Conservation (phyloP, 2,797 vertebrate species). For the Brachyalestes nurse region DNA sequence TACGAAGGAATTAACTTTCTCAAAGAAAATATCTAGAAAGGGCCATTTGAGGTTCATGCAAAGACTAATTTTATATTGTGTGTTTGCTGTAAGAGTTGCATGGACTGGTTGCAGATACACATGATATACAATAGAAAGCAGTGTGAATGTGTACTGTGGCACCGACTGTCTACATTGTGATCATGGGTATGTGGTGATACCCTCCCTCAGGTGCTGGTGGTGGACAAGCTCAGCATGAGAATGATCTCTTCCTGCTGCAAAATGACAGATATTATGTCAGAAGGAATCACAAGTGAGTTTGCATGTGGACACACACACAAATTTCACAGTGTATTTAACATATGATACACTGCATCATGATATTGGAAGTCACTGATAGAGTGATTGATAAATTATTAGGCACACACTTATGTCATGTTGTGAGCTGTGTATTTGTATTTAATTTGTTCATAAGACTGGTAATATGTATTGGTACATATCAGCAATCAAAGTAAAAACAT, state of each 20-base stretch:
- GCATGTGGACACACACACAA: background rate
- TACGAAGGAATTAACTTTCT: background rate
- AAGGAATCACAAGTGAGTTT: conserved; percentile 96
- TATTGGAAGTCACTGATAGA: background rate
- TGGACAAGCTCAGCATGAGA: conserved; percentile 96
- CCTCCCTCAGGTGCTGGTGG: conserved; percentile 87
- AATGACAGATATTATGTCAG: conserved; percentile 99
- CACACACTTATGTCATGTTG: too few relatives aligned
- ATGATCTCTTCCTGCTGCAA: conserved; percentile 98
- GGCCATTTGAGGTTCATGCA: background rate
- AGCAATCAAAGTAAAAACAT: too few relatives aligned
- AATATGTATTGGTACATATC: too few relatives aligned
- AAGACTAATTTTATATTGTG: background rate
- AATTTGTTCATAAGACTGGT: too few relatives aligned
- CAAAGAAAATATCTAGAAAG: background rate
- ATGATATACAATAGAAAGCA: background rate
- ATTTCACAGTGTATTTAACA: background rate
- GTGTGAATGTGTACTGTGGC: background rate
- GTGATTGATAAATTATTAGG: too few relatives aligned
- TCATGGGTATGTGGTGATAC: background rate
- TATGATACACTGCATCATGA: background rate
- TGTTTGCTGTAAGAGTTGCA: background rate
- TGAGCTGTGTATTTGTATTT: too few relatives aligned
- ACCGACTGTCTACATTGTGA: background rate
- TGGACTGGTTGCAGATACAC: background rate